A percentile compares a stretch with the other conserved stretches of the same genome.
phyloP scores from a whole-genome alignment of 2,113 vertebrate genomes.

The Lophochroa leadbeateri region DNA sequence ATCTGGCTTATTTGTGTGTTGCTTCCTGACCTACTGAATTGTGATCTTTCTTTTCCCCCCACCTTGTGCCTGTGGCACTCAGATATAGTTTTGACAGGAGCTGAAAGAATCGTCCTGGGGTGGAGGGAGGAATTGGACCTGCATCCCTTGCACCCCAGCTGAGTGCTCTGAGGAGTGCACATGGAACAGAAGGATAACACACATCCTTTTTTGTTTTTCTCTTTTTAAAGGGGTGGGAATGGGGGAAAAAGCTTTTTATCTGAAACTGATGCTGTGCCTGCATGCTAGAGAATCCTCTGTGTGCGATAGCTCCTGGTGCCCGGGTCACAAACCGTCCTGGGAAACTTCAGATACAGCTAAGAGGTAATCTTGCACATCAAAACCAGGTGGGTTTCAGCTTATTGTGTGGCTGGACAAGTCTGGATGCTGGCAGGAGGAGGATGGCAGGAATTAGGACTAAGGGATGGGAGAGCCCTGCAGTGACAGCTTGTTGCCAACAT shows the following conservation, averaged over 20 bases:
- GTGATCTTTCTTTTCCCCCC: not conserved
- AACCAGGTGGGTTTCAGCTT: not conserved
- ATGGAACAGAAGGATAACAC: not conserved
- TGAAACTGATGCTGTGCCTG: not conserved
- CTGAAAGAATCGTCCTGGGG: not conserved
- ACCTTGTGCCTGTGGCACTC: not conserved
- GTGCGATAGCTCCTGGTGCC: not conserved
- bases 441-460: not conserved
- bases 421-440: not conserved
- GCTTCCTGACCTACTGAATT: not conserved
- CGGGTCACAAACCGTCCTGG: not conserved
- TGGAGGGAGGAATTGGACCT: not conserved
- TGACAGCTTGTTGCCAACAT: rapidly evolving
- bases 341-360: not conserved
- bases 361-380: not conserved
- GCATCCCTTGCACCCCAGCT: not conserved
- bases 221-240: no score
- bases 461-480: not conserved
- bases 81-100: not conserved
- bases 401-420: not conserved
- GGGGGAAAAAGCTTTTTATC: not conserved
- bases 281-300: not conserved
- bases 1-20: not conserved
- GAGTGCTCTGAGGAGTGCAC: not conserved
- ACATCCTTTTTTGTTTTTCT: not conserved